Conservation (phyloP, 1,140 invertebrate species). For the Apis mellifera region Amel_HAv3.1 CM009935.2:11023501-11024000, state of each 20-base stretch:
- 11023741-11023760: conserved; percentile 45
- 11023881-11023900: conserved; percentile 63
- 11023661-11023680: neutral
- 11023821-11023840: conserved; percentile 55
- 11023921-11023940: conserved; percentile 52
- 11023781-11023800: conserved; percentile 60
- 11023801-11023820: conserved; percentile 50
- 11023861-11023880: conserved; percentile 60
- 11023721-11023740: conserved; percentile 24
- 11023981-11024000: neutral
- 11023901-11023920: conserved; percentile 49
- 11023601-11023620: too few species aligned
- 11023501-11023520: too few species aligned
- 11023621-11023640: too few species aligned
- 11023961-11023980: neutral
- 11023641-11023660: neutral
- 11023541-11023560: too few species aligned
- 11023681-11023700: neutral
- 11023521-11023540: too few species aligned
- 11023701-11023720: neutral
- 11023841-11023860: conserved; percentile 41
- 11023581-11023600: too few species aligned
- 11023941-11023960: conserved; percentile 27
- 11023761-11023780: conserved; percentile 60
- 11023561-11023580: too few species aligned